A percentile compares a stretch with the other conserved stretches of the same genome.
phyloP scores from a whole-genome alignment of 2,797 vertebrate genomes.

The Halcyon smyrnensis region DNA sequence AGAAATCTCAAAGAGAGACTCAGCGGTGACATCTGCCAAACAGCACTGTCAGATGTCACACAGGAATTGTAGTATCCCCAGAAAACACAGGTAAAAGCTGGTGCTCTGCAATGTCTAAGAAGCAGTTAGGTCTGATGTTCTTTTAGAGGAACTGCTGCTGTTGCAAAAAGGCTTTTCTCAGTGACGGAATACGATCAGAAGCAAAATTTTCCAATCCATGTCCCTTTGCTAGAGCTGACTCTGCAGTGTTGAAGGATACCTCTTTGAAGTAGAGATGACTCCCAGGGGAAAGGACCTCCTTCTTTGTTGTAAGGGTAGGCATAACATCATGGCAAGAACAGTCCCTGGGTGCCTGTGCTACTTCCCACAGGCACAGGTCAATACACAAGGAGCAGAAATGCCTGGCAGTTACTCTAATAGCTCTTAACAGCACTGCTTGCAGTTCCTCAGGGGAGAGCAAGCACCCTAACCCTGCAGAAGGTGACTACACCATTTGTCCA shows the following conservation, averaged over 20 bases:
- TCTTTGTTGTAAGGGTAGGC: not conserved
- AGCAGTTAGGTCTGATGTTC: not conserved
- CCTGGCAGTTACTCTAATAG: not conserved
- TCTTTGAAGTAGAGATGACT: not conserved
- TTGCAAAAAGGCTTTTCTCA: not conserved
- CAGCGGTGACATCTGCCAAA: fast-evolving
- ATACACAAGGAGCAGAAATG: not conserved
- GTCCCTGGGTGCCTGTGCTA: not conserved
- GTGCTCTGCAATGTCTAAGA: not conserved
- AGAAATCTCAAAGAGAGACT: fast-evolving
- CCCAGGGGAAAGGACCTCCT: not conserved
- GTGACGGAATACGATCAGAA: not conserved
- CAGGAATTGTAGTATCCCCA: not conserved
- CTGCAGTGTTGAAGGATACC: not conserved
- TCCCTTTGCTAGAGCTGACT: not conserved
- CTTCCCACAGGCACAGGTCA: not conserved
- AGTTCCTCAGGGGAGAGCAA: not conserved
- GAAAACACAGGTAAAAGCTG: not conserved
- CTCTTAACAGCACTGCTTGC: not conserved
- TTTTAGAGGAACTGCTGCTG: not conserved
- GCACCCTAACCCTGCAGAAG: not conserved
- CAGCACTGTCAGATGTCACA: fast-evolving
- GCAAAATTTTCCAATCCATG: not conserved
- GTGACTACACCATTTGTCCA: fast-evolving
- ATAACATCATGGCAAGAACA: not conserved